Base-by-base conservation (phyloP, 2,113 vertebrate species). In the Picathartes gymnocephalus region DNA sequence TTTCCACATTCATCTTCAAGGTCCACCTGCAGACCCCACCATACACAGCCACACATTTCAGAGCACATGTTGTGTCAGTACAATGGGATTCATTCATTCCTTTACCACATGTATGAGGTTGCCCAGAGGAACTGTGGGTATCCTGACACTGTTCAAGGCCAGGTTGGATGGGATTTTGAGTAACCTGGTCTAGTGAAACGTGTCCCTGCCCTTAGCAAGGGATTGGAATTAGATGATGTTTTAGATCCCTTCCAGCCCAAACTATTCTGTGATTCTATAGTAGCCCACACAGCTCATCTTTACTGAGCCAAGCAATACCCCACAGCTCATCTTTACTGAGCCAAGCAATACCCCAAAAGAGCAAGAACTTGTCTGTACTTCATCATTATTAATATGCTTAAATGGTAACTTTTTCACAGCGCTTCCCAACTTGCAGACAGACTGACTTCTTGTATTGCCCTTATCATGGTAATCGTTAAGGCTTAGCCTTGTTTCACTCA, bases 401-500 rank as follows among this genome's bases (percentile, higher is more conserved):
- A 58, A 19, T 13, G 61, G 35, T 15, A 47, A 33, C 11, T 51
- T 64, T 21, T 86, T 31, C 42, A 17, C 4, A 37, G n/a, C 28
- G 15, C 57, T 76, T 57, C 33, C 11, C 53, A 45, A 4, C 18
- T 81, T 42, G 15, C 44, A 81, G 35, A 28, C 13, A 78, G 35
- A 56, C n/a, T 72, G 51, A 28, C 30, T 66, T 68, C 71, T 71
- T 42, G 27, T 12, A 13, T 42, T 54, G 28, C 13, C 18, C 19
- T 77, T 5, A 1, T 57, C 4, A 3, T 15, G 51, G 33, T 54
- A 42, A 56, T 35, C 1, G 0, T 10, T 37, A 60, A 11, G 4
- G 1, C n/a, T 31, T 53, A 84, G 24, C 9, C 20, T n/a, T 6
- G 0, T 31, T 37, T 74, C 76, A 37, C 35, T 47, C 15, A 62